phyloP scores from a whole-genome alignment of 1,140 invertebrate species.

The Drosophila burlai region DNA sequence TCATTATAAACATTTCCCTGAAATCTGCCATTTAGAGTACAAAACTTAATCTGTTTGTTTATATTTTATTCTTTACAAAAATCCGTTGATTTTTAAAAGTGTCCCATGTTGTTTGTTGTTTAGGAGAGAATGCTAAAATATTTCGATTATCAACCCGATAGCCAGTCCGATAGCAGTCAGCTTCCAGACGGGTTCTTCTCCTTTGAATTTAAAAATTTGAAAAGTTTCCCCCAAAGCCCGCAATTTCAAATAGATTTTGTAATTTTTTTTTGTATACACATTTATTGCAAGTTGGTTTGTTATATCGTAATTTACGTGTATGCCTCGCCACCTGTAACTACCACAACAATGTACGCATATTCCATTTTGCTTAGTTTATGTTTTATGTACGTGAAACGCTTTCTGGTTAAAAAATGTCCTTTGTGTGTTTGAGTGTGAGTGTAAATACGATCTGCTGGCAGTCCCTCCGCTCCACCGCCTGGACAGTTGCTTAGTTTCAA shows the following conservation, averaged over 20 bases:
- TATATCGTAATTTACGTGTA: constrained; percentile 79
- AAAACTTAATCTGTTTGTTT: no score
- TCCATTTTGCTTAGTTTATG: constrained; percentile 55
- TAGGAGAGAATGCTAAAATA: no score
- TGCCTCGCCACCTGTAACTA: constrained; percentile 66
- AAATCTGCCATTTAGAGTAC: no score
- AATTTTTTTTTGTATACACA: constrained; percentile 73
- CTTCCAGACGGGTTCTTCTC: no score
- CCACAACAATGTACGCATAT: constrained; percentile 81
- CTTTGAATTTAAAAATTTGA: neutral
- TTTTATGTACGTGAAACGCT: constrained; percentile 58
- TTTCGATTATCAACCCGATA: no score
- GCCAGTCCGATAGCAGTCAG: no score
- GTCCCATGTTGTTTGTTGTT: no score
- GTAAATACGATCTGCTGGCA: constrained; percentile 43
- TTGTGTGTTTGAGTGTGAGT: constrained; percentile 9
- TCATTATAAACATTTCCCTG: no score
- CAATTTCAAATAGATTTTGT: neutral
- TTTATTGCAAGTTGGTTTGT: constrained; percentile 81
- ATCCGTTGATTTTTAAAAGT: no score
- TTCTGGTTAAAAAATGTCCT: constrained; percentile 54
- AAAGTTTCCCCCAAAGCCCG: neutral
- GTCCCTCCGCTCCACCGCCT: constrained; percentile 26
- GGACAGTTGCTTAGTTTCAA: constrained; percentile 37
- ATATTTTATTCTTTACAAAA: no score